Evolutionary conservation across 2,888 invertebrate species (phyloP).

Genomic region (Gnatocerus cornutus): DNA sequence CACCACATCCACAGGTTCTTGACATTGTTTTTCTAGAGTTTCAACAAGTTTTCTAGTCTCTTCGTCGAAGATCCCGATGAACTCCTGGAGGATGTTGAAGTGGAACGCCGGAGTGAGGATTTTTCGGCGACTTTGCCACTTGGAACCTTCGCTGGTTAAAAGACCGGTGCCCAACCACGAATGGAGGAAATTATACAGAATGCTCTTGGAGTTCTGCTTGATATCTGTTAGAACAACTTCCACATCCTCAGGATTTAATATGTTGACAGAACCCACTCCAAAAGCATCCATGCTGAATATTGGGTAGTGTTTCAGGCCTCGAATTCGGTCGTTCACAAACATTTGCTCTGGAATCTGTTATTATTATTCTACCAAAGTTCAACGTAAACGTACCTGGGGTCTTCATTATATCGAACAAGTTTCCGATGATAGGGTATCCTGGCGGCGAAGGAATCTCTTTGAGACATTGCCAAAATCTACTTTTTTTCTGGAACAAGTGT

Average conservation of each 20-base stretch:
- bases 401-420: slow-evolving; percentile 23
- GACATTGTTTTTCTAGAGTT: slow-evolving; percentile 57
- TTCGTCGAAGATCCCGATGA: slow-evolving; percentile 64
- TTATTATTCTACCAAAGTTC: background rate
- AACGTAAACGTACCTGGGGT: slow-evolving; percentile 20
- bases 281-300: slow-evolving; percentile 50
- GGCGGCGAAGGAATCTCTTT: slow-evolving; percentile 23
- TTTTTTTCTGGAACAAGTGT: background rate
- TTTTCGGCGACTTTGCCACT: slow-evolving; percentile 69
- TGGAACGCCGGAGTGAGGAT: slow-evolving; percentile 70
- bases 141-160: slow-evolving; percentile 58
- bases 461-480: slow-evolving; percentile 29
- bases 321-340: slow-evolving; percentile 48
- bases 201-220: slow-evolving; percentile 37
- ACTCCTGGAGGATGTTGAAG: slow-evolving; percentile 68
- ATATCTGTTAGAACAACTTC: slow-evolving; percentile 31
- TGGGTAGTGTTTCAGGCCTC: slow-evolving; percentile 46
- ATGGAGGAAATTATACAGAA: slow-evolving; percentile 31
- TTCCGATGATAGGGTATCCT: slow-evolving; percentile 29
- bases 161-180: slow-evolving; percentile 42
- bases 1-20: slow-evolving; percentile 67
- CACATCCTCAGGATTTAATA: slow-evolving; percentile 44
- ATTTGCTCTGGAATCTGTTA: slow-evolving; percentile 46
- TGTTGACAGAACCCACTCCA: slow-evolving; percentile 44
- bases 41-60: slow-evolving; percentile 62